A percentile compares a stretch with the other conserved stretches of the same genome.
phyloP scores from a whole-genome alignment of 2,888 invertebrate genomes.

The Osedax fenrisi region DNA sequence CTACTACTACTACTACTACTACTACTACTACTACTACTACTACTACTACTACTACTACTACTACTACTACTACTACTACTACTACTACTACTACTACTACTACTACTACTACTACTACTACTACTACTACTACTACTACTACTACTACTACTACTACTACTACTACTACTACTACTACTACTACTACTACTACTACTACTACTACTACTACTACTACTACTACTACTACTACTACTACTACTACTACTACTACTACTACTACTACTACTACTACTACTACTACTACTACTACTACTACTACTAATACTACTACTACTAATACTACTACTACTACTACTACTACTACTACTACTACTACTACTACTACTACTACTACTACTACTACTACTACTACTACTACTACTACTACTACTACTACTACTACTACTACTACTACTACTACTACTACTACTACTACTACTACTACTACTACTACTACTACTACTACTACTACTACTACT shows the following conservation, averaged over 20 bases:
- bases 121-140: not conserved
- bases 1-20: not conserved
- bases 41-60: not conserved
- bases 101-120: not conserved
- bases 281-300: conserved; percentile 1
- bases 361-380: not conserved
- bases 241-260: conserved; percentile 1
- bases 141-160: not conserved
- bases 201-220: not conserved
- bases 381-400: not conserved
- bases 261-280: conserved; percentile 16
- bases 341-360: not conserved
- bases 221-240: not conserved
- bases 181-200: conserved; percentile 1
- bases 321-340: not conserved
- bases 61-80: not conserved
- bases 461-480: not conserved
- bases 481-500: not conserved
- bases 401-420: conserved; percentile 3
- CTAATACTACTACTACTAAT: not conserved
- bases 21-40: not conserved
- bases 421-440: not conserved
- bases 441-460: not conserved
- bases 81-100: not conserved
- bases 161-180: not conserved